Evolutionary conservation across 2,113 vertebrate genomes (phyloP), one percentile per base, ranked within the genome.

Genomic region (Rhea pennata): DNA sequence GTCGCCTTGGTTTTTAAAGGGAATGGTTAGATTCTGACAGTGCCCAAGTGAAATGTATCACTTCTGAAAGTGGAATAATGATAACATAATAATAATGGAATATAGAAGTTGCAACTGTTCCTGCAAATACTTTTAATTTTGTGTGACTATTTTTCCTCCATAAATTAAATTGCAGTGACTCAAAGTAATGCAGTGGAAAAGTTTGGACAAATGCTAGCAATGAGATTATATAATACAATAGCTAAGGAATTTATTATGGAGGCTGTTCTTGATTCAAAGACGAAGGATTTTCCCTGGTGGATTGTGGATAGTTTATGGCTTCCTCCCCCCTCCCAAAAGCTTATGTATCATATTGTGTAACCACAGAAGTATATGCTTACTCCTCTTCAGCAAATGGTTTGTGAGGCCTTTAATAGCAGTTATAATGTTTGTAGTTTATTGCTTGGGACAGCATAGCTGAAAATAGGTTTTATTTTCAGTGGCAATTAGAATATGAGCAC

Each of bases 221-320:
- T 87, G 84, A 83, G 93, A 95, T 97, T 96, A 95, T 90, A 77
- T 85, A 96, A 94, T 88, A 96, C 74, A 96, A 94, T 74, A 86
- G 92, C 13, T 5, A 81, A 96, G 72, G 95, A 84, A 91, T 92
- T 96, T 92, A 83, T 80, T 92, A 40, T 26, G 67, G 80, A 94
- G 82, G 33, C 78, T 94, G 64, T 61, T 96, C 67, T 72, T 85
- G 78, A 96, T 74, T 95, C 91, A 88, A 93, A 96, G 81, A 74
- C 0, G 36, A 85, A 88, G 66, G 24, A 42, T 74, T 91, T 82
- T 93, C 87, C 51, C 61, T 56, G n/a, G 64, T 92, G 89, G 46
- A 85, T 67, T 94, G 64, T 74, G 71, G 75, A 77, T 95, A 53
- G 76, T 95, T 97, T 95, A 92, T 92, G 92, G 87, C 31, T 94